These are phyloP conservation scores for Corapipo altera DNA, from an alignment of 2,113 vertebrate genomes.

Conservation along the genomic window DNA sequence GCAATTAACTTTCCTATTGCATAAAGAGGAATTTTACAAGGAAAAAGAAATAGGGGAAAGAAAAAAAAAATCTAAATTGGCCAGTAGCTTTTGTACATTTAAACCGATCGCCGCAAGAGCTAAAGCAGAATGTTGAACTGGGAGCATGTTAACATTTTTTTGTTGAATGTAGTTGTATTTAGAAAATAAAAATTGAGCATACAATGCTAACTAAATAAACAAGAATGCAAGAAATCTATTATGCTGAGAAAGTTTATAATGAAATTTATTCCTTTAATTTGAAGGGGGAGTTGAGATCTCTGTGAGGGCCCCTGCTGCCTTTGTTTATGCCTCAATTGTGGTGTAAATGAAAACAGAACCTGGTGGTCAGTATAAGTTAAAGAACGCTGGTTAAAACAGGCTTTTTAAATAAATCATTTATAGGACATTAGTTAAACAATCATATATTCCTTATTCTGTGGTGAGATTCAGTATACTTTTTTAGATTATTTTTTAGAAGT, in stretches of 20 bases:
- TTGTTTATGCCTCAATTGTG: not conserved
- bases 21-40: constrained; percentile 32
- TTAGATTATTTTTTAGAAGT: not conserved
- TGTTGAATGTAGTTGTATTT: not conserved
- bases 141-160: not conserved
- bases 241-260: not conserved
- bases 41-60: not conserved
- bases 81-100: not conserved
- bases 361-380: not conserved
- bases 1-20: constrained; percentile 71
- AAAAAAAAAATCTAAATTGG: not conserved
- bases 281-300: not conserved
- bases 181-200: not conserved
- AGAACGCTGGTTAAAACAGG: not conserved
- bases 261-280: not conserved
- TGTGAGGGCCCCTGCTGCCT: not conserved
- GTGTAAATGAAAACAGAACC: constrained; percentile 37
- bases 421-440: not conserved
- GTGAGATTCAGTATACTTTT: not conserved
- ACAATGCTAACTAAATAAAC: not conserved
- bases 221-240: not conserved
- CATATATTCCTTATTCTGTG: not conserved
- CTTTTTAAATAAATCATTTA: not conserved
- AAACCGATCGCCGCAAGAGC: not conserved
- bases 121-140: constrained; percentile 1